Evolutionary conservation across 2,113 vertebrate genomes (phyloP), one percentile per base, ranked within the genome.

Genomic region (Nipponia nippon): DNA sequence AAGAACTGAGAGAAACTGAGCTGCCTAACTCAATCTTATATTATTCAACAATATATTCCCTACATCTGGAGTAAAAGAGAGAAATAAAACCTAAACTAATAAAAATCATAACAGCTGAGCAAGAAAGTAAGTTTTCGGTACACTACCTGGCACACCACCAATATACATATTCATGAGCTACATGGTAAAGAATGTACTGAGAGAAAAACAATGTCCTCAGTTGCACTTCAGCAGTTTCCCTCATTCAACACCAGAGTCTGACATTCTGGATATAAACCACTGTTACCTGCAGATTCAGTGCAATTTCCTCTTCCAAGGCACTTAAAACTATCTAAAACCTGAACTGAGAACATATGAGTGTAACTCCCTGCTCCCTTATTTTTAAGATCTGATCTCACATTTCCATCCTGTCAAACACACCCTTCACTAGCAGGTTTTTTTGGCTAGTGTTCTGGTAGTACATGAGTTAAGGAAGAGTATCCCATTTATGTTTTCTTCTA

Each of bases 141-240:
- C 1, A 3, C 79, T 86, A 79, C 71, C 82, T 92, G 77, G 88
- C 91, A 93, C 66, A 58, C 36, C 82, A 85, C 63, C 89, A 93
- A 72, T 67, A 96, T 76, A 89, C 65, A 92, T 90, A 92, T 89
- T 95, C 69, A 90, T 86, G 67, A 95, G 71, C 89, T 95, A 93
- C 44, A 4, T 42, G 47, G 72, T 82, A 84, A 96, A 96, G 80
- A 92, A 86, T 49, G 88, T 79, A 81, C 52, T 86, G 83, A 81
- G 85, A 83, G 92, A 90, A 94, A 83, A 77, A 13, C 46, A 83
- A 76, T 46, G 87, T 92, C 95, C 84, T 94, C 79, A 84, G 47
- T 2, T 93, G 91, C 83, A 89, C 85, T 92, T 91, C 82, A 81
- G 81, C 76, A 83, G 46, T 71, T 86, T 63, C 56, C 76, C 81